Base-by-base conservation (phyloP, 2,113 vertebrate genomes). In the Erpornis zantholeuca region DNA sequence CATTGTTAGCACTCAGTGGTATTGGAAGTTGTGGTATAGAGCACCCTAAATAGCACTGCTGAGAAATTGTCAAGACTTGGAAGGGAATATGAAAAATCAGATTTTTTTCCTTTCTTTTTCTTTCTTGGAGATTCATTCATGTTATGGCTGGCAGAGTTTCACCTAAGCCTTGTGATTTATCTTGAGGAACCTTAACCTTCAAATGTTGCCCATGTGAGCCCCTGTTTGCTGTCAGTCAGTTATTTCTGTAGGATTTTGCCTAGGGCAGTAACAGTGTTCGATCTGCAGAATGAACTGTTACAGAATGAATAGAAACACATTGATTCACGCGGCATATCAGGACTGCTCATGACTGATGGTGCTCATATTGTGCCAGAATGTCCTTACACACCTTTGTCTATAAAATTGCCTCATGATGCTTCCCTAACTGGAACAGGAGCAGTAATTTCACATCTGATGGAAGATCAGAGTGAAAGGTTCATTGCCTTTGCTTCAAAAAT, bases 371-470 rank as follows among this genome's bases (percentile, higher is more conserved):
- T 92, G 29, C 0, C 0, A 72, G 63, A 72, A 63, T 81, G 72
- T 86, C 64, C 66, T 94, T 88, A 27, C 52, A 60, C 69, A 86
- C 83, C 82, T 93, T 71, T 91, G 79, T 83, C 88, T 78, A 60
- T 86, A 91, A 84, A 94, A 44, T 27, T 88, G 24, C 76, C 88
- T 92, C 86, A 64, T 75, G 86, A 68, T 92, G 89, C 88, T 88
- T 92, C 80, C 44, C 44, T 49, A 82, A 81, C 83, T 75, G 71
- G 53, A 95, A 66, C 56, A 81, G 66, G 57, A 94, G 69, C 72
- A 68, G 92, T 88, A 92, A 94, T 95, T 86, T 94, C 83, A 86
- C 60, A 81, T 92, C 60, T 91, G 83, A 71, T 75, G 88, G 83
- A 75, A 86, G 76, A 88, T 36, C 57, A 36, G 72, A 86, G 38